Base-by-base conservation (phyloP, 2,888 invertebrate species). In the Megalurothrips usitatus region DNA sequence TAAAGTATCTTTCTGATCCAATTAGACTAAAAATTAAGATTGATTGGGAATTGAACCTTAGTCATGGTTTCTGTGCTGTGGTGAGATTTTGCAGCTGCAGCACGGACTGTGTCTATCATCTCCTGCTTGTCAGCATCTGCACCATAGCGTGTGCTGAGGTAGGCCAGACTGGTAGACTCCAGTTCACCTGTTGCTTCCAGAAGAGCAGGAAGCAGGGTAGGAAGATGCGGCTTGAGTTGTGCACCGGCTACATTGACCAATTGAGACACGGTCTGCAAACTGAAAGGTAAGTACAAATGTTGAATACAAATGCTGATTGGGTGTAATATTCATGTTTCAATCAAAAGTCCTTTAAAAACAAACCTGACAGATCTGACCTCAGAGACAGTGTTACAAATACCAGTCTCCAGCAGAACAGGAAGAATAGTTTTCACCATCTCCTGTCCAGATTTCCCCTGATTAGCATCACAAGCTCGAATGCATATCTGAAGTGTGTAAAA, bases 11-110 rank as follows among this genome's bases (percentile, higher is more conserved):
- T 79, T 6, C 34, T 43, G 19, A 79, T 43, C 0, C 14, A 19
- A 68, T 12, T 26, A 58, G 12, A 58, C 1, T 49, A 10, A 1
- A 26, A 0, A 19, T 26, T 1, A 58, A 43, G 47, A 11, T 12
- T 14, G 14, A 14, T 14, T 43, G 43, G 78, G 17, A 58, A n/a
- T 14, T 34, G 8, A 86, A 94, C 94, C 88, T 94, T 94, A 78
- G 94, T 92, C 63, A 96, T 92, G 4, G 96, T 95, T 85, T 96
- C 96, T 83, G 95, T 95, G 82, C 96, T 95, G 82, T 96, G 94
- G 86, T 97, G 95, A 0, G 92, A 92, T 85, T 94, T 93, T 0
- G 96, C 95, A 1, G 93, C 93, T 81, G 92, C 93, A 11, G 96
- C 94, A 81, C 97, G 89, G 82, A 94, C 91, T 83, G 91, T 92